Conservation (phyloP, 2,113 vertebrate genomes). For the Pedionomus torquatus region DNA sequence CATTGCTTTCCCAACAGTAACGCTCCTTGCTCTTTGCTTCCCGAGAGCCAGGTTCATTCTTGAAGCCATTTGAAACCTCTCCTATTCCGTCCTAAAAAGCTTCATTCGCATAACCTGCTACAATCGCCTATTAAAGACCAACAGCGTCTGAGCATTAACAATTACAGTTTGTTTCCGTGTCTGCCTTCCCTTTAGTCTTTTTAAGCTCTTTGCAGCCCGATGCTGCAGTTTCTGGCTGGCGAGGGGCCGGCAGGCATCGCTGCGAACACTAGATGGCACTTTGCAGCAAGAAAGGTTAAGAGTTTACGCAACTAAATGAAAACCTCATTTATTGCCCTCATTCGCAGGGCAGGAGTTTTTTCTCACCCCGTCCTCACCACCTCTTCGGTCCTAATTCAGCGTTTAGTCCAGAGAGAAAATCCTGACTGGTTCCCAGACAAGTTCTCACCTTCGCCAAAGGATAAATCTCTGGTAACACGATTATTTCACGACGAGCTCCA, state of each 20-base stretch:
- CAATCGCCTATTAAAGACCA: not conserved
- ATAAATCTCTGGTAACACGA: not conserved
- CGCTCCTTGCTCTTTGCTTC: not conserved
- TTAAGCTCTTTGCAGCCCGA: not conserved
- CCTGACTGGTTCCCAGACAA: not conserved
- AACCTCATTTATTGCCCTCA: not conserved
- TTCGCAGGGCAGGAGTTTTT: not conserved
- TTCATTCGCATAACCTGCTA: not conserved
- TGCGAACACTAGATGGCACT: slow-evolving; percentile 75
- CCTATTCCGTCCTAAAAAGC: not conserved
- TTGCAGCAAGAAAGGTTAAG: slow-evolving; percentile 62
- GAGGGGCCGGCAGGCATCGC: not conserved
- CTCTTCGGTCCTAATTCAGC: not conserved
- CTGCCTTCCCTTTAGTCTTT: not conserved
- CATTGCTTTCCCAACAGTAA: not conserved
- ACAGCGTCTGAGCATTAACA: not conserved
- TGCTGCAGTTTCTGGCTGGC: not conserved
- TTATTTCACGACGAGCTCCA: not conserved
- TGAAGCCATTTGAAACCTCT: not conserved
- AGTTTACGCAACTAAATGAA: not conserved
- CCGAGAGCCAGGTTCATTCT: not conserved
- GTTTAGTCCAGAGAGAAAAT: not conserved
- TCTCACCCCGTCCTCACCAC: not conserved
- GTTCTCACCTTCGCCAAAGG: not conserved
- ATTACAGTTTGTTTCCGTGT: not conserved